Percentiles rank a stretch among this genome's conserved stretches.
These are phyloP conservation scores for Nyctalus aviator DNA, from an alignment of 2,797 vertebrate genomes.

Conservation along the genomic window DNA sequence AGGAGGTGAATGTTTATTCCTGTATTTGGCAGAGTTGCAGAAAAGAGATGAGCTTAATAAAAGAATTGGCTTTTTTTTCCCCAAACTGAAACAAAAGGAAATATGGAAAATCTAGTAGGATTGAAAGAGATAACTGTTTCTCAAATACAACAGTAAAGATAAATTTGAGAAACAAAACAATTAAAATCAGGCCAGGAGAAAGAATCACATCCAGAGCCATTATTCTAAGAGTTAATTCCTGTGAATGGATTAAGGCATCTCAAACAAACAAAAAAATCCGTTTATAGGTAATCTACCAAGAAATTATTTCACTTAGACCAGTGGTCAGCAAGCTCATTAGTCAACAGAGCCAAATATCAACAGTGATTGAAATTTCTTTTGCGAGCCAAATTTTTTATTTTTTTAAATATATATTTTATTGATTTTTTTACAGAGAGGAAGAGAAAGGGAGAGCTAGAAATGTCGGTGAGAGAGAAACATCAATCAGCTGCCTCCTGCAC, in stretches of 20 bases:
- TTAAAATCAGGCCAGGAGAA: neutral
- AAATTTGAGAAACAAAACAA: slow-evolving; percentile 1
- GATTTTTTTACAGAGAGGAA: no score
- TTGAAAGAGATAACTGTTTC: neutral
- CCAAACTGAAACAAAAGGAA: neutral
- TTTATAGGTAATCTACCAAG: neutral
- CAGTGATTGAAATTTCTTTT: no score
- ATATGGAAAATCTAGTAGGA: neutral
- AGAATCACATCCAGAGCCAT: neutral
- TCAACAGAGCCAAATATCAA: no score
- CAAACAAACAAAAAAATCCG: neutral
- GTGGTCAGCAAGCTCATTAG: no score
- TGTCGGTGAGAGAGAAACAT: no score
- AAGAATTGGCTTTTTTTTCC: neutral
- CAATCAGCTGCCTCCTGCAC: no score
- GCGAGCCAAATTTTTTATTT: no score
- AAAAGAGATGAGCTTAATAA: neutral
- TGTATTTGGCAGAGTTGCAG: neutral
- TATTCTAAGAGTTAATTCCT: neutral
- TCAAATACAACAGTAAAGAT: slow-evolving; percentile 5
- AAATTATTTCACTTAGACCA: neutral
- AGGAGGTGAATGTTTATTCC: neutral
- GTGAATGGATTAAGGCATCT: neutral
- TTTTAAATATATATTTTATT: no score
- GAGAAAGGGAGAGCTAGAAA: no score